phyloP scores from a whole-genome alignment of 2,113 vertebrate genomes.

The Melanotaenia duboulayi region DNA sequence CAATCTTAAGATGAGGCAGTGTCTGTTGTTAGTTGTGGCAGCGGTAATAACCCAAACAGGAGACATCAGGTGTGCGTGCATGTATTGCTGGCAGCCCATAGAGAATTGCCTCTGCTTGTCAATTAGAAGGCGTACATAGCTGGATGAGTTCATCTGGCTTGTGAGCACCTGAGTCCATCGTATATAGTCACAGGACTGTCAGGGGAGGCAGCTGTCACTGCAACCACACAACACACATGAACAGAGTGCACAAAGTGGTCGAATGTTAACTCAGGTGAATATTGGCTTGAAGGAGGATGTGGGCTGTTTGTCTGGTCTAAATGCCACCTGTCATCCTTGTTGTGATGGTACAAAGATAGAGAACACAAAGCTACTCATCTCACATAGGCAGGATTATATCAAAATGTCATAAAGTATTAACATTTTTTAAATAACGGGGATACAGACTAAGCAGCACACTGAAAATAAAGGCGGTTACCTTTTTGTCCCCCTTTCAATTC shows the following conservation, averaged over 20 bases:
- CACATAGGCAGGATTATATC: constrained; percentile 27
- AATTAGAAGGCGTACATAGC: constrained; percentile 65
- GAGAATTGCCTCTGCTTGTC: constrained; percentile 77
- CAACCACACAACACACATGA: constrained; percentile 55
- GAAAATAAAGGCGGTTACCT: not conserved
- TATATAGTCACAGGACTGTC: constrained; percentile 55
- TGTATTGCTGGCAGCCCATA: constrained; percentile 54
- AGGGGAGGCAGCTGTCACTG: constrained; percentile 68
- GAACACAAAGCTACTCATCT: constrained; percentile 31
- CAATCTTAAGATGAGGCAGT: constrained; percentile 51
- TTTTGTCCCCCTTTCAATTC: not conserved
- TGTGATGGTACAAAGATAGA: constrained; percentile 65
- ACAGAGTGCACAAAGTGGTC: constrained; percentile 53
- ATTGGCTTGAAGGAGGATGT: constrained; percentile 67
- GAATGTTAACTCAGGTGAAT: constrained; percentile 75
- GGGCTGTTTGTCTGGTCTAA: constrained; percentile 67
- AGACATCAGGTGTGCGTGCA: constrained; percentile 71
- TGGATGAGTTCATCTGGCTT: constrained; percentile 76
- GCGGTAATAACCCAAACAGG: constrained; percentile 55
- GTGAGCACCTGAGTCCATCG: constrained; percentile 70
- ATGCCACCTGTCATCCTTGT: constrained; percentile 73
- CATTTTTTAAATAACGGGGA: constrained; percentile 1
- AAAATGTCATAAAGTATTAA: constrained; percentile 30
- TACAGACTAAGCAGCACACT: not conserved
- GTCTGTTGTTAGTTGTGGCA: constrained; percentile 28